Conservation (phyloP, 2,797 vertebrate species). For the Sus cebifrons region DNA sequence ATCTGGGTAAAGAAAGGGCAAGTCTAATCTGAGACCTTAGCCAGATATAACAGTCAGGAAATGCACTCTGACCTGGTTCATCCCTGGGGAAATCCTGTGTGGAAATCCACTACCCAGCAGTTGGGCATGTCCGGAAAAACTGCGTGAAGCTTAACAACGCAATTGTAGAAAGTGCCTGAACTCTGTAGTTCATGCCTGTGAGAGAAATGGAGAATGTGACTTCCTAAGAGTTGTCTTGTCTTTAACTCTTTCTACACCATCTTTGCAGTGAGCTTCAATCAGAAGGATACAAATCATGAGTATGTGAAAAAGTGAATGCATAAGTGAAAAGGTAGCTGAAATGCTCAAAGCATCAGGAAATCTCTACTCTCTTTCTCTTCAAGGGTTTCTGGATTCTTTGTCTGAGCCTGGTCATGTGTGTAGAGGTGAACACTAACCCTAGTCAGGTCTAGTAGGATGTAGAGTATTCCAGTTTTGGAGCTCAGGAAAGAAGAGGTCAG, state of each 20-base stretch:
- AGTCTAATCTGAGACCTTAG: slow-evolving; percentile 46
- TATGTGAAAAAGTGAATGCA: background rate
- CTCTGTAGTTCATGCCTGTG: background rate
- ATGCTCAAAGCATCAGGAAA: slow-evolving; percentile 4
- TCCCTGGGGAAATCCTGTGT: slow-evolving; percentile 65
- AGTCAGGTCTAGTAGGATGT: background rate
- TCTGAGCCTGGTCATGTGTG: background rate
- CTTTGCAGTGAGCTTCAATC: background rate
- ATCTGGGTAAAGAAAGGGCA: slow-evolving; percentile 14
- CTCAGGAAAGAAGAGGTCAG: background rate
- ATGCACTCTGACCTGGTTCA: slow-evolving; percentile 55
- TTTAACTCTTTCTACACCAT: slow-evolving; percentile 48
- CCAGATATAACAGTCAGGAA: slow-evolving; percentile 58
- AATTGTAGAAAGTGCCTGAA: slow-evolving; percentile 45
- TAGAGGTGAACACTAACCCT: slow-evolving; percentile 33
- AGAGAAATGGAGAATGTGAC: slow-evolving; percentile 35
- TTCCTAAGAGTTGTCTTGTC: slow-evolving; percentile 13
- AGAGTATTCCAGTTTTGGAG: background rate
- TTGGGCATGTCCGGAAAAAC: slow-evolving; percentile 50
- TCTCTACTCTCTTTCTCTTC: background rate
- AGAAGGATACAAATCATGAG: background rate
- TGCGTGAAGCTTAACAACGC: background rate
- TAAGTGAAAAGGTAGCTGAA: background rate
- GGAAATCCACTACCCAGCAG: slow-evolving; percentile 54
- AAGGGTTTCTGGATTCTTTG: background rate